Percentiles rank a stretch among this genome's conserved stretches.
These are phyloP conservation scores for Phoxinus phoxinus DNA, from an alignment of 2,113 vertebrate genomes.

Conservation along the genomic window DNA sequence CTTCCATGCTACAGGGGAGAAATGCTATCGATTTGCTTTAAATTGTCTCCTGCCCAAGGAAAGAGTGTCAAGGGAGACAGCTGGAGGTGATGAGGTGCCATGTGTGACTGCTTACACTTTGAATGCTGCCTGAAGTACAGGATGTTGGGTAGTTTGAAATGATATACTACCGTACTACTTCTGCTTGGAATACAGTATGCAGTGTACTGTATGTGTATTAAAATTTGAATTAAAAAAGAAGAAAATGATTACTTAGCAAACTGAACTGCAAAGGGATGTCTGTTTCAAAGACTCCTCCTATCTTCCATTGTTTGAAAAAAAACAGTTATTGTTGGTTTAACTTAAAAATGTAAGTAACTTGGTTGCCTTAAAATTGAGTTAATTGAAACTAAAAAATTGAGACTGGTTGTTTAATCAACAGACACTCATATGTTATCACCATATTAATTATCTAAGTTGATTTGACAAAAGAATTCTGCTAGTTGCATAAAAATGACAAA, in stretches of 20 bases:
- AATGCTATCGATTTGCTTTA: constrained; percentile 58
- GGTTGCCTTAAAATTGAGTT: too few relatives aligned
- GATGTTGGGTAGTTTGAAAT: neutral
- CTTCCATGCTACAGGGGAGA: constrained; percentile 70
- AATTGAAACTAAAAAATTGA: too few relatives aligned
- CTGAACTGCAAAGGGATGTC: neutral
- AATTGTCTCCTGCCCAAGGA: constrained; percentile 49
- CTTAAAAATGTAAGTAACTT: too few relatives aligned
- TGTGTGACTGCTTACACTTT: constrained; percentile 30
- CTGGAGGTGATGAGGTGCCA: constrained; percentile 46
- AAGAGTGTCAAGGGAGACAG: constrained; percentile 37
- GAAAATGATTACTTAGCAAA: neutral
- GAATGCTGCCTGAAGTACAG: constrained; percentile 35
- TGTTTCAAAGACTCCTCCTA: neutral
- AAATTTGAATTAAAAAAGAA: neutral
- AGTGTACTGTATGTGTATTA: neutral
- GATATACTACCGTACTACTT: neutral
- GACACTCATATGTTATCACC: too few relatives aligned
- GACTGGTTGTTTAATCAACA: too few relatives aligned
- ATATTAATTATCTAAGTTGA: too few relatives aligned
- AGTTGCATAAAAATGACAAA: neutral
- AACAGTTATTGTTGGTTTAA: neutral
- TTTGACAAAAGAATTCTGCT: neutral
- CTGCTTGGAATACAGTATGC: neutral
- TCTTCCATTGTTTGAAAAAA: neutral